A percentile compares a stretch with the other conserved stretches of the same genome.
These are phyloP conservation scores for Rhyacophila brunnea DNA, from an alignment of 1,140 invertebrate species.

Conservation along the genomic window DNA sequence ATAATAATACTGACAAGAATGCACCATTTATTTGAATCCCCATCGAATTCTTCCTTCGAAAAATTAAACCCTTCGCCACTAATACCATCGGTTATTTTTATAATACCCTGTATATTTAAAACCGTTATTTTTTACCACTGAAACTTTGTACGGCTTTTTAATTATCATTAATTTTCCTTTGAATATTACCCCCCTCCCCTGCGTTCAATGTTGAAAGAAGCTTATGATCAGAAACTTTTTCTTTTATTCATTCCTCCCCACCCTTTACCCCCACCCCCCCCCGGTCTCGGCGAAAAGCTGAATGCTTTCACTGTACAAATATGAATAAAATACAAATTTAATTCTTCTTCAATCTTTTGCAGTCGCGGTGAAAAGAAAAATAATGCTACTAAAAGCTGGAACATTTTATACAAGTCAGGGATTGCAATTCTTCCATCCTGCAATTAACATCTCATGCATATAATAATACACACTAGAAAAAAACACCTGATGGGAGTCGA, in stretches of 20 bases:
- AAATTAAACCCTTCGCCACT: no score
- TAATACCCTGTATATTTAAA: neutral
- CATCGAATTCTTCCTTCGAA: no score
- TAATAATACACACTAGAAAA: no score
- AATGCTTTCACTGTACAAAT: neutral
- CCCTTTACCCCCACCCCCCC: no score
- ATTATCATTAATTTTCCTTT: constrained; percentile 30
- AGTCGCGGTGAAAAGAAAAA: no score
- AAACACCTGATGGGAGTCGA: no score
- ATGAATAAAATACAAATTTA: neutral
- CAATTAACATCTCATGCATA: no score
- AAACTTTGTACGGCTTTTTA: constrained; percentile 27
- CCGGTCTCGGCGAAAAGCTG: neutral
- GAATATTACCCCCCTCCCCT: constrained; percentile 21
- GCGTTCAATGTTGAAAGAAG: neutral
- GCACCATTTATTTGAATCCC: no score
- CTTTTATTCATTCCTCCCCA: neutral
- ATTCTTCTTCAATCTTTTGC: neutral
- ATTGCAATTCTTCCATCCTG: no score
- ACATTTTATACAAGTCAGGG: no score
- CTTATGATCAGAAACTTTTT: constrained; percentile 18
- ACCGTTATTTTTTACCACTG: constrained; percentile 15
- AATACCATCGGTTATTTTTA: neutral
- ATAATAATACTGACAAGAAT: no score
- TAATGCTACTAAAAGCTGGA: no score